Evolutionary conservation across 2,888 invertebrate genomes (phyloP).

Genomic region (Stenodema calcarata): DNA sequence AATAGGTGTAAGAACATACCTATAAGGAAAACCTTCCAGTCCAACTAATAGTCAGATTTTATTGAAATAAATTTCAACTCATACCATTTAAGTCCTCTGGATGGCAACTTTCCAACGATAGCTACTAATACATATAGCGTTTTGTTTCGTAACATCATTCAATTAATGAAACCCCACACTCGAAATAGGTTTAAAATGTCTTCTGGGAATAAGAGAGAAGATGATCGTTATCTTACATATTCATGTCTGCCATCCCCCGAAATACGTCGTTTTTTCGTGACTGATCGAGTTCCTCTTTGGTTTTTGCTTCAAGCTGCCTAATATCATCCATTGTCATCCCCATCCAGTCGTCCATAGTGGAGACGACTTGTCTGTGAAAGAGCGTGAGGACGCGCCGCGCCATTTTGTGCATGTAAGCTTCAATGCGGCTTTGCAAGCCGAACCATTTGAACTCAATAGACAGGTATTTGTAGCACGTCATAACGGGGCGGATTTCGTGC

Average conservation of each 20-base stretch:
- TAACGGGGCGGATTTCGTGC: constrained; percentile 67
- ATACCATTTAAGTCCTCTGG: too few species aligned
- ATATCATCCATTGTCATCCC: constrained; percentile 98
- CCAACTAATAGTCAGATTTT: too few species aligned
- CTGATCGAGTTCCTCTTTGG: neutral
- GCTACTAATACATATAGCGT: too few species aligned
- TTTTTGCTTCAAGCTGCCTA: constrained; percentile 81
- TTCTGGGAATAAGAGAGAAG: neutral
- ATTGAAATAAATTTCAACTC: too few species aligned
- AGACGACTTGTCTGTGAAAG: constrained; percentile 99
- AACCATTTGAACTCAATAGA: constrained; percentile 71
- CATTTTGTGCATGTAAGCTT: constrained; percentile 63
- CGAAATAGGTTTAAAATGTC: too few species aligned
- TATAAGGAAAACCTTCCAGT: too few species aligned
- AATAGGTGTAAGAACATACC: too few species aligned
- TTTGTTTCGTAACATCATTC: too few species aligned
- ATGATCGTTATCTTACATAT: neutral
- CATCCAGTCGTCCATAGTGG: constrained; percentile 98
- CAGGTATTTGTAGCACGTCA: constrained; percentile 72
- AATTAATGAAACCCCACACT: too few species aligned
- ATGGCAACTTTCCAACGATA: too few species aligned
- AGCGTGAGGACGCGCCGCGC: constrained; percentile 75
- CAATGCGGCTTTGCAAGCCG: constrained; percentile 68
- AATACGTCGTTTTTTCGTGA: neutral
- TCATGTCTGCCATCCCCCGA: neutral